Percentiles rank a stretch among this genome's conserved stretches.
These are phyloP conservation scores for Chlorocebus sabaeus DNA, from an alignment of 2,113 vertebrate species.

Conservation along the genomic window DNA sequence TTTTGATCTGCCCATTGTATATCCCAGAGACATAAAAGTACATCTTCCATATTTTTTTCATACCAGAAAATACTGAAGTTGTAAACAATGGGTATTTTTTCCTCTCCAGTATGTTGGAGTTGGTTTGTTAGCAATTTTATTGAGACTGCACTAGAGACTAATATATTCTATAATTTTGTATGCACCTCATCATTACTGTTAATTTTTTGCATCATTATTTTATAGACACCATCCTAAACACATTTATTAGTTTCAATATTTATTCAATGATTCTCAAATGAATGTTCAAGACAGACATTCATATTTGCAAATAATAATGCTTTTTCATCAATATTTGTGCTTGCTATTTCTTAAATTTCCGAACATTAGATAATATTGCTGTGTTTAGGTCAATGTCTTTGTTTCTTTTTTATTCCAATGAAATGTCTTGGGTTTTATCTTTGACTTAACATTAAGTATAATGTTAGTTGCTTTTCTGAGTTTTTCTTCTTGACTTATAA, in stretches of 20 bases:
- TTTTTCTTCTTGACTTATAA: conserved; percentile 31
- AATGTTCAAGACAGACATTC: not conserved
- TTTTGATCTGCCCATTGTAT: not conserved
- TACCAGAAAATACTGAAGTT: not conserved
- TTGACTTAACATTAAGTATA: not conserved
- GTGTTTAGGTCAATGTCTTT: not conserved
- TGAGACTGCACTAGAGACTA: not conserved
- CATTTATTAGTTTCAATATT: not conserved
- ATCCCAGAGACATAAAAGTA: not conserved
- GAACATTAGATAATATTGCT: not conserved
- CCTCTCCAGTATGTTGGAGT: not conserved
- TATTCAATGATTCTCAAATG: not conserved
- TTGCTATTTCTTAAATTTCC: conserved; percentile 28
- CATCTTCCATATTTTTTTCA: not conserved
- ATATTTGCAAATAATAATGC: not conserved
- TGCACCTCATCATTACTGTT: not conserved
- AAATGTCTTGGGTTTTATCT: not conserved
- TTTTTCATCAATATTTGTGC: not conserved
- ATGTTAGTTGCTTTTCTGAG: not conserved
- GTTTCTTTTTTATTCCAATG: not conserved
- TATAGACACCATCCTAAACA: not conserved
- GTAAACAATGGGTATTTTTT: not conserved
- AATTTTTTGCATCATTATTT: not conserved
- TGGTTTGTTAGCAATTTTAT: not conserved
- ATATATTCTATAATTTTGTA: not conserved